Evolutionary conservation across 2,888 invertebrate genomes (phyloP), one percentile per base, ranked within the genome.

Genomic region (Andrena haemorrhoa): DNA sequence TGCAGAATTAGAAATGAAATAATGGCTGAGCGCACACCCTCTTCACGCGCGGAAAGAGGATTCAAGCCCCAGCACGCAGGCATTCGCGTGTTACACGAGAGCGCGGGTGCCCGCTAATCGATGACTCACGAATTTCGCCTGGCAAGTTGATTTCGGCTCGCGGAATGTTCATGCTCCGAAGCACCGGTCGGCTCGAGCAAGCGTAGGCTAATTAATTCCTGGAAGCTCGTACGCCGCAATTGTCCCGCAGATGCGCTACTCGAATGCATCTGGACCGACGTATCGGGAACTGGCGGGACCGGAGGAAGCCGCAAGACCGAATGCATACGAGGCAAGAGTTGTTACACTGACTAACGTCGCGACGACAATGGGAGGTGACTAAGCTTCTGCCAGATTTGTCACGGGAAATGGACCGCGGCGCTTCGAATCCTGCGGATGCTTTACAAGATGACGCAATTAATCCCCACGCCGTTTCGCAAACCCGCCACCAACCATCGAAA

Each of bases 161-260:
- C 82, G 65, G 76, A 80, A 86, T 74, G 51, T 70, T 77, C n/a
- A 76, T 31, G 56, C 23, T 23, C 56, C 56, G 23, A 56, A 26
- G 10, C 53, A 53, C 53, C 53, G 53, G 20, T 10, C 53, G 8
- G 20, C 33, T 60, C 65, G 41, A 33, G 20, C 63, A 51, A 29
- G 75, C 75, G 47, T 61, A 49, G 64, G 60, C 63, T 83, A 87
- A 88, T 88, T 87, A 88, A 88, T 88, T 88, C 88, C 49, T 71
- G 81, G 88, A 88, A 88, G 56, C 41, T 75, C 78, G 76, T 77
- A 71, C 58, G 77, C 78, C 33, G 64, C 82, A 85, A 88, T 82
- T 76, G 81, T 86, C 71, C 29, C 33, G 64, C 76, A 35, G 74
- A 75, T 23, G 66, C 65, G 70, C 70, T 68, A 82, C 56, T 68